phyloP scores from a whole-genome alignment of 2,113 vertebrate genomes.

The Zootoca vivipara region DNA sequence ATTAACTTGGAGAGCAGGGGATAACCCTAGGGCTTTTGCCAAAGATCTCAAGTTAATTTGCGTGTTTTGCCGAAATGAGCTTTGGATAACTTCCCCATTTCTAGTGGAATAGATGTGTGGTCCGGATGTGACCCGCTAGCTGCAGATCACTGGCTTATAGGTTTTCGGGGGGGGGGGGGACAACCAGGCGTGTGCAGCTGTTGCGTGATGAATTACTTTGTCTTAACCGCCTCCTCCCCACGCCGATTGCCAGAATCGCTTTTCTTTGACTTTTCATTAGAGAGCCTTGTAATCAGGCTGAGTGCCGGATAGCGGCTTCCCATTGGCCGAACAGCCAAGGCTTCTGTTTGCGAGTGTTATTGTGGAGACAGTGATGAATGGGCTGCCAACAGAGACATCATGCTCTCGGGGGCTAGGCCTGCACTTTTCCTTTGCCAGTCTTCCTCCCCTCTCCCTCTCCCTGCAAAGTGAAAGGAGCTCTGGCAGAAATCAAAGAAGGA shows the following conservation, averaged over 20 bases:
- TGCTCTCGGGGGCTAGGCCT: background rate
- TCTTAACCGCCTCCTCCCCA: background rate
- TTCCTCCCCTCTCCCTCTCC: background rate
- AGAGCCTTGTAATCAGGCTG: constrained; percentile 8
- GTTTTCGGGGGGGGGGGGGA: too few species aligned
- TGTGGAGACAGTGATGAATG: constrained; percentile 5
- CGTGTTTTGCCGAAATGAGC: background rate
- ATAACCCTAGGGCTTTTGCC: background rate
- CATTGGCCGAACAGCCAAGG: background rate
- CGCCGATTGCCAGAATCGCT: background rate
- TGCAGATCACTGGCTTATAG: background rate
- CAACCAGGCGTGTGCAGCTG: background rate
- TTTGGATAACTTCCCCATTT: background rate
- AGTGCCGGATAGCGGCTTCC: background rate
- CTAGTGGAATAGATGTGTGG: background rate
- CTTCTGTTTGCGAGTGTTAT: background rate
- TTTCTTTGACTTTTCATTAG: constrained; percentile 9
- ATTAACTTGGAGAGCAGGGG: background rate
- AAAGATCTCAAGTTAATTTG: background rate
- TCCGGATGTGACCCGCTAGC: background rate
- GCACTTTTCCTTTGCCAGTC: background rate
- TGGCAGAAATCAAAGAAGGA: background rate
- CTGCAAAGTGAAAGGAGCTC: background rate
- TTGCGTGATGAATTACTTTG: background rate
- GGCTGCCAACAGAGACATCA: background rate